Evolutionary conservation across 2,888 invertebrate species (phyloP).

Genomic region (Achlya flavicornis): DNA sequence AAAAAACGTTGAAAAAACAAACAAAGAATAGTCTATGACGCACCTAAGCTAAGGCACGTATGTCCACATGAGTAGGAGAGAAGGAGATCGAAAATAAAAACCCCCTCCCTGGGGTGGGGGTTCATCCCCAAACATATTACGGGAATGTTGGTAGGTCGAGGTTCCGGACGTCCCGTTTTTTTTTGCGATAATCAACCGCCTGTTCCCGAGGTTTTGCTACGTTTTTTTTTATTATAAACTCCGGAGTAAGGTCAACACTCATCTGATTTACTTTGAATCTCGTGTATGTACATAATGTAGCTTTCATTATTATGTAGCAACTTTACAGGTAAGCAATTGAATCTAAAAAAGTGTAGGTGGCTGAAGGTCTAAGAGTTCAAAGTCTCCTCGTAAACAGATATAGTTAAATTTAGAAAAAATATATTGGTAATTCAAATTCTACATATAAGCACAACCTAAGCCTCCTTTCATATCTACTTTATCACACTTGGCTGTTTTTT

Average conservation of each 20-base stretch:
- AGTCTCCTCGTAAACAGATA: not conserved
- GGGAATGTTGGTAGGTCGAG: conserved; percentile 66
- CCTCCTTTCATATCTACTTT: no score
- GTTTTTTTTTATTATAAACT: conserved; percentile 15
- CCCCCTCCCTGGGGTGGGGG: conserved; percentile 59
- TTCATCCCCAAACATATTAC: conserved; percentile 77
- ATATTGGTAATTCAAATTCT: not conserved
- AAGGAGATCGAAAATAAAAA: conserved; percentile 79
- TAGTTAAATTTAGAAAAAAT: not conserved
- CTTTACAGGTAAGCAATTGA: not conserved
- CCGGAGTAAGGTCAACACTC: not conserved
- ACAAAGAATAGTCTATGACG: conserved; percentile 43
- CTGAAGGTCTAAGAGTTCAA: not conserved
- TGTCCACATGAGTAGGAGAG: conserved; percentile 65
- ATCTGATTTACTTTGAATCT: not conserved
- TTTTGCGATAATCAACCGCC: conserved; percentile 65
- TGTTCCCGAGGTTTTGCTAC: conserved; percentile 24
- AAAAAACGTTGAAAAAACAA: not conserved
- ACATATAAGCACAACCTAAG: not conserved
- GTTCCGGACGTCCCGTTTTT: conserved; percentile 61
- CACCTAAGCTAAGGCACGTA: conserved; percentile 66
- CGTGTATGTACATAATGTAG: not conserved
- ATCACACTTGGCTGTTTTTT: no score
- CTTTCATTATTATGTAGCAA: not conserved
- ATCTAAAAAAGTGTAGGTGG: not conserved